Evolutionary conservation across 2,113 vertebrate genomes (phyloP), one percentile per base, ranked within the genome.

Genomic region (Amblyopsis rosae): DNA sequence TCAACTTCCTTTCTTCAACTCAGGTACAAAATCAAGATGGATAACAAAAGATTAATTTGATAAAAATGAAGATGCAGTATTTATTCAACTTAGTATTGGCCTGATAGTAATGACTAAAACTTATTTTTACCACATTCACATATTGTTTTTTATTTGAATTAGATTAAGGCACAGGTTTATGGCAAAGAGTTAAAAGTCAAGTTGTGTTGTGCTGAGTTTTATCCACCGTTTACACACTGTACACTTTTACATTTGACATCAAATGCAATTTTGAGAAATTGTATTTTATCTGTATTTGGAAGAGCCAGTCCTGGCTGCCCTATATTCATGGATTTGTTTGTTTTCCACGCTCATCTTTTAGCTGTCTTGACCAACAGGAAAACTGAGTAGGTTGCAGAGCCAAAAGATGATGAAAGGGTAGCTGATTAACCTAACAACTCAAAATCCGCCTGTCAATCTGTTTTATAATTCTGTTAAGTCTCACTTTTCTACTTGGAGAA

Each of bases 401-500:
- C 82, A 55, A 73, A 64, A 74, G 72, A 79, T 77, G 86, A 83
- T 69, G 68, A 59, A 11, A 69, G 58, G 2, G 35, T 41, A 75
- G 73, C 76, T 73, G 73, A 85, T 90, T 85, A 88, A 80, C 60
- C 49, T 59, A 35, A 75, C 19, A 67, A 86, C 77, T 84, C 10
- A 85, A 88, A 84, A 84, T 77, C 62, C 48, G 19, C 80, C 75
- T 86, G 87, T 89, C 87, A 87, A 82, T 90, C 87, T 87, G 78
- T 76, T 77, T 90, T 87, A 88, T 87, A 80, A 86, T 84, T 88
- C 73, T 80, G 79, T 83, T 83, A 77, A 87, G 76, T 59, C 59
- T 54, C 69, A 69, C 73, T 77, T 77, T 67, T 69, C 65, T 70
- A 16, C 75, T 82, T 57, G 67, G 71, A 64, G 65, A 55, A 73